Percentiles rank a stretch among this genome's conserved stretches.
phyloP scores from a whole-genome alignment of 2,888 invertebrate species.

The Conistra vaccinii region DNA sequence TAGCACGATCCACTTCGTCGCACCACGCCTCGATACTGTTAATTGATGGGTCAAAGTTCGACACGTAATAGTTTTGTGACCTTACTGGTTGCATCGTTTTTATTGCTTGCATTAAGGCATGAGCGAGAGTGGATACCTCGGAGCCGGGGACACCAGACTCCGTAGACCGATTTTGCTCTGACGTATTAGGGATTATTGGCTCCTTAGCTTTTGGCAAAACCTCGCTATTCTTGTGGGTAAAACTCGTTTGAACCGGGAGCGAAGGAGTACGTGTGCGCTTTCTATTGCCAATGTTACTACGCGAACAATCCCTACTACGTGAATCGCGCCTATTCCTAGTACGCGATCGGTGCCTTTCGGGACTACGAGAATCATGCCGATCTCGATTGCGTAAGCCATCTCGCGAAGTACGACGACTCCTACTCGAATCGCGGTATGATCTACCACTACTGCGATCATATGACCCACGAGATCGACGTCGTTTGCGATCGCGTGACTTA shows the following conservation, averaged over 20 bases:
- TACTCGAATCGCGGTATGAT: background rate
- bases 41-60: slow-evolving; percentile 62
- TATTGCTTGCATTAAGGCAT: slow-evolving; percentile 6
- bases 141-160: background rate
- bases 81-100: slow-evolving; percentile 19
- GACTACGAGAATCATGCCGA: background rate
- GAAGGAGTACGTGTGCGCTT: background rate
- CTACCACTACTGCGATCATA: background rate
- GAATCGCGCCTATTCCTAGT: background rate
- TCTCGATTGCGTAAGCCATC: slow-evolving; percentile 5
- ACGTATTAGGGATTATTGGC: too few species aligned
- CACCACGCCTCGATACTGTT: slow-evolving; percentile 64
- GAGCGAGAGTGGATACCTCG: slow-evolving; percentile 26
- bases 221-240: background rate
- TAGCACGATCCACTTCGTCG: slow-evolving; percentile 57
- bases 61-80: slow-evolving; percentile 25
- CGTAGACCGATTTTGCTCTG: too few species aligned
- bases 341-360: slow-evolving; percentile 2
- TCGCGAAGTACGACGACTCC: background rate
- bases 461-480: background rate
- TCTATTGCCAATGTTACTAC: slow-evolving; percentile 8
- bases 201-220: too few species aligned
- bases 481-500: background rate
- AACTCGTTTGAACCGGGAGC: background rate
- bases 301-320: slow-evolving; percentile 10